Evolutionary conservation across 2,888 invertebrate species (phyloP).

Genomic region (Cheilosia grossa): DNA sequence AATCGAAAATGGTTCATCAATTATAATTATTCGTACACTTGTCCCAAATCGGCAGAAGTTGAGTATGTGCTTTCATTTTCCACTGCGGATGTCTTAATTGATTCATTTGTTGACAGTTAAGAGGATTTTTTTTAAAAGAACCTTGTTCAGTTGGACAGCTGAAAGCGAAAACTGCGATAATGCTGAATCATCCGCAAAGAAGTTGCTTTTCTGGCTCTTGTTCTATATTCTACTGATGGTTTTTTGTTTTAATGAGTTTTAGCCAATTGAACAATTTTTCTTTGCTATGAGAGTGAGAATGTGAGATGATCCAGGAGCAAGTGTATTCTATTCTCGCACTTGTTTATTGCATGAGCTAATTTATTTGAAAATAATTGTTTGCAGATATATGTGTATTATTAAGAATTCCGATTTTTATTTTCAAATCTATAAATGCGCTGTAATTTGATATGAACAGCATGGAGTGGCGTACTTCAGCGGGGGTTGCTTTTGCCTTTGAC

Average conservation of each 20-base stretch:
- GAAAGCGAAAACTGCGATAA: slow-evolving; percentile 37
- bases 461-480: too few relatives aligned
- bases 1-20: slow-evolving; percentile 21
- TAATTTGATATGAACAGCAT: too few relatives aligned
- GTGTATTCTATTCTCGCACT: too few relatives aligned
- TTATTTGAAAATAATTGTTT: too few relatives aligned
- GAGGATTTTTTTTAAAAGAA: not conserved
- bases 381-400: too few relatives aligned
- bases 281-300: not conserved
- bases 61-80: not conserved
- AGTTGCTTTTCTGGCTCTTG: not conserved
- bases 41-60: too few relatives aligned
- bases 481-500: too few relatives aligned
- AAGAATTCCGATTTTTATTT: too few relatives aligned
- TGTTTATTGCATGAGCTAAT: too few relatives aligned
- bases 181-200: slow-evolving; percentile 33
- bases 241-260: not conserved
- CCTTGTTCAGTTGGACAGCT: not conserved
- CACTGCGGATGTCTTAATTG: slow-evolving; percentile 14
- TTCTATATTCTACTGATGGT: not conserved
- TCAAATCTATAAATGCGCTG: too few relatives aligned
- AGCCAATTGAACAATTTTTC: slow-evolving; percentile 1
- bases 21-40: slow-evolving; percentile 24
- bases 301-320: not conserved
- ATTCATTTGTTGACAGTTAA: slow-evolving; percentile 35